Base-by-base conservation (phyloP, 1,140 invertebrate species). In the Ditylenchus dipsaci region DNA sequence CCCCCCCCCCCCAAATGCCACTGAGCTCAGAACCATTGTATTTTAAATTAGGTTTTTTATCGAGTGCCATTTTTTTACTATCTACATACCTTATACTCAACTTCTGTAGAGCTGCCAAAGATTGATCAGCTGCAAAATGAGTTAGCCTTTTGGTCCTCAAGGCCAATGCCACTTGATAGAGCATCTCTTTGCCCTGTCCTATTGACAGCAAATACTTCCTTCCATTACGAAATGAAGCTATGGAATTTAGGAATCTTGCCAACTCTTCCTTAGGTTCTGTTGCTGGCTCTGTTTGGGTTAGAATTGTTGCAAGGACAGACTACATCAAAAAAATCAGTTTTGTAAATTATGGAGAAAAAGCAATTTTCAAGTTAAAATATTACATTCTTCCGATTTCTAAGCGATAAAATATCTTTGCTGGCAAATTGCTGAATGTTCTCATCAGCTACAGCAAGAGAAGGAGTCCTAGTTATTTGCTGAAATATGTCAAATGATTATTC, bases 151-250 rank as follows among this genome's bases (percentile, higher is more conserved):
- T 63, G 5, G 76, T 78, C 21, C 76, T 65, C 58, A 77, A 43
- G 38, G 76, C 78, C 57, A 81, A 30, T 11, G 71, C 76, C 26
- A 77, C 30, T 19, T 76, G 67, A 66, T 80, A 77, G 33, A 81
- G 53, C 9, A 81, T 47, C 45, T 78, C 74, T 61, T 61, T 61
- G 38, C 74, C 74, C 11, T 69, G 64, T 9, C 57, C 56, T 29
- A 67, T 69, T 1, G 65, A 65, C 0, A 78, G 53, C 5, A 78
- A 63, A 69, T 78, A 78, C 27, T 78, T 59, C n/a, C 76, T 59
- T 8, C 76, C 76, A 13, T 19, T 63, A 23, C 72, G 49, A 49
- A 81, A 78, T 7, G 76, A 79, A 13, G 78, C 76, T 5, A 78
- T 33, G 1, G 72, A 66, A 58, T 78, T 78, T 38, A 78, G 66